Evolutionary conservation across 2,113 vertebrate species (phyloP), one percentile per base, ranked within the genome.

Genomic region (Pelodiscus sinensis): DNA sequence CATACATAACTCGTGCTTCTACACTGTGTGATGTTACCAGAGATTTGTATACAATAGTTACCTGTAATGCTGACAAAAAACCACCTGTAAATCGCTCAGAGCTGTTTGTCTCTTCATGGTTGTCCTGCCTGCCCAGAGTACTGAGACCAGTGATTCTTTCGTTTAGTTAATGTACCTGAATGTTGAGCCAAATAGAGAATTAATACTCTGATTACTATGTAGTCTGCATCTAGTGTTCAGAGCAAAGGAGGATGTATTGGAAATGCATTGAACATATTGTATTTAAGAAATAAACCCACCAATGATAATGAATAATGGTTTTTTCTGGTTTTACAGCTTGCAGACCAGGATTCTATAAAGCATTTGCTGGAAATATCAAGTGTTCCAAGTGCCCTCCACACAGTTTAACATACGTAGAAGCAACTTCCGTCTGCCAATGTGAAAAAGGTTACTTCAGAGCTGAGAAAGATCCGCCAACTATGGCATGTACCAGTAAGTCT

Each of bases 401-500:
- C 87, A 99, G 99, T 87, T 98, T 98, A 96, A 99, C 99, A 90
- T 98, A 99, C 0, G 60, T 94, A n/a, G 98, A 99, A 97, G 99
- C 99, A 24, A 98, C 99, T n/a, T 96, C 98, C 27, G 92, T 99
- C 73, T 99, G 99, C 95, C 98, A 98, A 85, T 99, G 99, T 97
- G 99, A 99, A 95, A 98, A 98, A 29, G 98, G 98, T 81, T 99
- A 99, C 96, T 99, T 98, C 98, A 97, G 99, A 92, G 98, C 99
- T 56, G 98, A 98, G 87, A 99, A 99, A 96, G 99, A 99, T 94
- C 99, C 99, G 50, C 98, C 99, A 58, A 99, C 98, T 18, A 99
- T 99, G 99, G 99, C 99, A 85, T 99, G 99, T 95, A 99, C 99
- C 96, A 98, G 99, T 99, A 98, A 99, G 99, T 98, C 80, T 96